These are phyloP conservation scores for Invenusta paracnida DNA, from an alignment of 2,888 invertebrate genomes.

Conservation along the genomic window DNA sequence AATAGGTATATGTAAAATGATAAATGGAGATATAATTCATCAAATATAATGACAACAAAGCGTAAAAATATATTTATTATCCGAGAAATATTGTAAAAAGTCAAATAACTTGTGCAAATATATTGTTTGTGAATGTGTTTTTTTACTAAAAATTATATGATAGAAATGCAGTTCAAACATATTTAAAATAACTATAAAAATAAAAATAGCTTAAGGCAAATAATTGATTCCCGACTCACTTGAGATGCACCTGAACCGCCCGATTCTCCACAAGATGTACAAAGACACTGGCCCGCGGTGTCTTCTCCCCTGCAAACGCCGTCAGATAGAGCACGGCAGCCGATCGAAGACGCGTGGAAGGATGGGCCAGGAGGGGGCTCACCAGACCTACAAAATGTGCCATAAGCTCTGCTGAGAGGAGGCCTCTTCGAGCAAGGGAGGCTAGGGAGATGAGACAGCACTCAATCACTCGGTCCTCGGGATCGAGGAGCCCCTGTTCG, in stretches of 20 bases:
- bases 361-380: neutral
- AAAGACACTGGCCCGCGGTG: neutral
- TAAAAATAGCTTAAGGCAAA: neutral
- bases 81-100: too few species aligned
- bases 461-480: neutral
- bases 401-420: neutral
- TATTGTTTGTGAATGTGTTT: too few species aligned
- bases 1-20: too few species aligned
- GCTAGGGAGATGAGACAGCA: neutral
- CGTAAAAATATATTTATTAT: too few species aligned
- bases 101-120: too few species aligned
- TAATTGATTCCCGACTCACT: neutral
- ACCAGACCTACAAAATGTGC: neutral
- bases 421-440: neutral
- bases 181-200: neutral
- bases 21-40: too few species aligned
- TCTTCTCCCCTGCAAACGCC: neutral
- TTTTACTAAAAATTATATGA: too few species aligned
- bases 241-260: neutral
- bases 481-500: neutral
- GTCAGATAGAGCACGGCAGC: neutral
- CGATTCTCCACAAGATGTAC: neutral
- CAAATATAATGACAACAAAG: too few species aligned
- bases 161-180: too few species aligned
- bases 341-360: conserved; percentile 55